These are phyloP conservation scores for Clupea harengus DNA, from an alignment of 2,113 vertebrate species.

Conservation along the genomic window DNA sequence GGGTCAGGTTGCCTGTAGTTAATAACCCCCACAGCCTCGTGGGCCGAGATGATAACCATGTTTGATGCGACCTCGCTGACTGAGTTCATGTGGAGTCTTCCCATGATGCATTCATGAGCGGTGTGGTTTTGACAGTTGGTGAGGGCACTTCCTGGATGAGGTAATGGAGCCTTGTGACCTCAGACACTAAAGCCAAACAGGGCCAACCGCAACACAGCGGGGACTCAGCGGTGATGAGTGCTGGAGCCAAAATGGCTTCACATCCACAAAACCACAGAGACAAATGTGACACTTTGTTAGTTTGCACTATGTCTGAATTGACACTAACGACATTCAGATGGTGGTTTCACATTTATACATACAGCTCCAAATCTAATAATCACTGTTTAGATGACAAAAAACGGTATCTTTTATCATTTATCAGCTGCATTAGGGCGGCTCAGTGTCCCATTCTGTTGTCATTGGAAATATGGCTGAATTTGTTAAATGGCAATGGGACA, in stretches of 20 bases:
- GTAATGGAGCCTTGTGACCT: slow-evolving; percentile 17
- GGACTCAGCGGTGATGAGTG: not conserved
- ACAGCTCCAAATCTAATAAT: not conserved
- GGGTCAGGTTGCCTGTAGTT: not conserved
- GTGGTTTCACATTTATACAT: not conserved
- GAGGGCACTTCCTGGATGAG: not conserved
- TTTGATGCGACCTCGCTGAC: not conserved
- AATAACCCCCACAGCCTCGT: not conserved
- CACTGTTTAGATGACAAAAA: not conserved
- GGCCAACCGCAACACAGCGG: not conserved
- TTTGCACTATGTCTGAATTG: not conserved
- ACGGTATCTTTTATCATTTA: not conserved
- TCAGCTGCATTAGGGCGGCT: not conserved
- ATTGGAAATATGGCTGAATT: not conserved
- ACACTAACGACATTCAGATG: not conserved
- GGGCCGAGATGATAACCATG: not conserved
- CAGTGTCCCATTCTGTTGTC: not conserved
- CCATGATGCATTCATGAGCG: slow-evolving; percentile 6
- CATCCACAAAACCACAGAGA: not conserved
- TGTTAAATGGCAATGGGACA: not conserved
- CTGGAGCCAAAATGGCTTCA: not conserved
- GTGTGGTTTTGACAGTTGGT: slow-evolving; percentile 9
- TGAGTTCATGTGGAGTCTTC: not conserved
- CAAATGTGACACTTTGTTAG: not conserved
- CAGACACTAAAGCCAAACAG: not conserved